Evolutionary conservation across 2,888 invertebrate genomes (phyloP).

Genomic region (Parapristionchus giblindavisi): DNA sequence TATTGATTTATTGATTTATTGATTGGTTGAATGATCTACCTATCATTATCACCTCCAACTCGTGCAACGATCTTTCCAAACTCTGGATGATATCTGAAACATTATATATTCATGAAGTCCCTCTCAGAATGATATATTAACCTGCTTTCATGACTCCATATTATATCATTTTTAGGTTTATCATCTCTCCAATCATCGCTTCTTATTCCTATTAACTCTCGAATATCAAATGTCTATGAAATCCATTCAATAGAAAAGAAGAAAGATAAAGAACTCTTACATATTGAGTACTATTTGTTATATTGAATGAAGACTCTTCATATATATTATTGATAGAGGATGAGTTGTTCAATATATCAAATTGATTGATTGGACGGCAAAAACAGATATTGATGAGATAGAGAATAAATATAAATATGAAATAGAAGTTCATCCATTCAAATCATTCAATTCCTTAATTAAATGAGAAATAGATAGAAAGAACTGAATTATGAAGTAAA

Average conservation of each 20-base stretch:
- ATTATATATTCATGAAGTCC: background rate
- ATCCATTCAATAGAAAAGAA: background rate
- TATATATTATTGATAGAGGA: too few species aligned
- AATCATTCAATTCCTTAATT: background rate
- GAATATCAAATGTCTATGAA: slow-evolving; percentile 44
- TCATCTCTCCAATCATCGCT: slow-evolving; percentile 57
- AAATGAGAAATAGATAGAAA: background rate
- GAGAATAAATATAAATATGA: too few species aligned
- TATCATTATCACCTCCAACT: slow-evolving; percentile 25
- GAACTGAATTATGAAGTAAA: background rate
- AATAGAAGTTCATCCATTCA: slow-evolving; percentile 37
- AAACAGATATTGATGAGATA: background rate
- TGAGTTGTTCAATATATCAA: slow-evolving; percentile 3
- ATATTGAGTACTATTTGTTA: too few species aligned
- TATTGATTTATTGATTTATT: background rate
- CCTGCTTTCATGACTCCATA: slow-evolving; percentile 40
- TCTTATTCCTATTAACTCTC: slow-evolving; percentile 44
- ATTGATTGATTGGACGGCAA: slow-evolving; percentile 3
- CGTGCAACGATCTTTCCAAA: slow-evolving; percentile 34
- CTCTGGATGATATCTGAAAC: slow-evolving; percentile 33
- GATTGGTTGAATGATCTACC: slow-evolving; percentile 3
- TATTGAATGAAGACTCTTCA: too few species aligned
- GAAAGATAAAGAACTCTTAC: too few species aligned
- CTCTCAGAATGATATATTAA: background rate
- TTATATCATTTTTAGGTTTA: slow-evolving; percentile 35